Evolutionary conservation across 2,113 vertebrate species (phyloP), one percentile per base, ranked within the genome.

Genomic region (Pseudopipra pipra): DNA sequence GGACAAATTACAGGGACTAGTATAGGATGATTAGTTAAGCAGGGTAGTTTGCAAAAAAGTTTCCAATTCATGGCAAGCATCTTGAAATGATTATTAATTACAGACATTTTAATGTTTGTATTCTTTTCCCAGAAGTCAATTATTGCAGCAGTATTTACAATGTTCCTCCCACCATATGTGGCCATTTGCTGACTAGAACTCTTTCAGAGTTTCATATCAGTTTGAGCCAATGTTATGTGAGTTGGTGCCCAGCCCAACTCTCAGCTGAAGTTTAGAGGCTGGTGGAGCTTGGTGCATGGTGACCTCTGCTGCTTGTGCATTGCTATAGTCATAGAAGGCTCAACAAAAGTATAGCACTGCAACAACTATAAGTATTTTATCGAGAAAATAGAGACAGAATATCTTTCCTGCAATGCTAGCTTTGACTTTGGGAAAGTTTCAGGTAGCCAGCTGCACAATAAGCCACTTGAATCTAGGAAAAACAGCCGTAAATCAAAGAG

Each of bases 71-170:
- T 73, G 86, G 52, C 81, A 71, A 95, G 67, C 90, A 96, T 96
- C 89, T 97, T 97, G 95, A 95, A 97, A 89, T 90, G 30, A 93
- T 97, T 97, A 95, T 89, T 97, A 96, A 77, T 94, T 92, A 54
- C 47, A 86, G 75, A 61, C 85, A 91, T 83, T 97, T 96, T 37
- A 35, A 90, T 92, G 79, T 86, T 91, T 96, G 79, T 87, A 63
- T 49, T 62, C 41, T 47, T 86, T 74, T 83, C 67, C 79, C 77
- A 90, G 65, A 87, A 96, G 73, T 87, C 93, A 91, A 68, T 78
- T 95, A 91, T 89, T 97, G 86, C 73, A 94, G 90, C 25, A 59
- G 43, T 41, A 77, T 77, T 90, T 75, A n/a, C 2, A 78, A 5
- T 22, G 28, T 65, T 68, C 44, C 28, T 76, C 14, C 44, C 59